Percentiles rank a stretch among this genome's conserved stretches.
Conservation (phyloP, 2,888 invertebrate genomes). For the Marasmarcha lunaedactyla region DNA sequence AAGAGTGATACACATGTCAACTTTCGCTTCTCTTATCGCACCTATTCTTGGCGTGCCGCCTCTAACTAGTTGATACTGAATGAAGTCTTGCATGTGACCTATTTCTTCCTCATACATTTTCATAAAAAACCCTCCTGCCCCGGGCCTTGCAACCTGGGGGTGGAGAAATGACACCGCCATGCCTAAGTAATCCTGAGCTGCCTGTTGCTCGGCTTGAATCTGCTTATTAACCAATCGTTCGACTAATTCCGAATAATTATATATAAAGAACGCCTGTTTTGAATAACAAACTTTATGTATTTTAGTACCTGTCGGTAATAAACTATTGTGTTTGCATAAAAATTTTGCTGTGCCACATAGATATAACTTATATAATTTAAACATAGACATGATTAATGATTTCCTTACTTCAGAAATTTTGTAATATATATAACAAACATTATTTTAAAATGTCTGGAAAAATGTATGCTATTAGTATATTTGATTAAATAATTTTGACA, state of each 20-base stretch:
- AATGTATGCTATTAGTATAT: no score
- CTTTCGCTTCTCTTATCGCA: constrained; percentile 16
- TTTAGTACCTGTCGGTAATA: no score
- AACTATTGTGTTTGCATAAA: no score
- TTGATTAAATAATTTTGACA: no score
- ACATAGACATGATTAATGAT: no score
- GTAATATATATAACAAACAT: no score
- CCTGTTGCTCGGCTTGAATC: constrained; percentile 31
- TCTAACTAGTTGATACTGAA: constrained; percentile 29
- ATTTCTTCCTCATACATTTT: constrained; percentile 34
- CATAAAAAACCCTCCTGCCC: constrained; percentile 31
- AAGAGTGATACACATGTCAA: constrained; percentile 17
- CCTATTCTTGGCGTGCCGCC: constrained; percentile 23
- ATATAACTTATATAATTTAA: no score
- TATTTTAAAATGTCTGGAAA: no score
- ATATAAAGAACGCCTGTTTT: no score
- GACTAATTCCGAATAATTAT: constrained; percentile 10
- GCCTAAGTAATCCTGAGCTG: constrained; percentile 28
- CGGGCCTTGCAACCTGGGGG: constrained; percentile 21
- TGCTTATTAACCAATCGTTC: constrained; percentile 27
- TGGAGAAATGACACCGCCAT: constrained; percentile 29
- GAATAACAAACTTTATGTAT: no score
- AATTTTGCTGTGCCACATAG: no score
- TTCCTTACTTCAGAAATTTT: no score
- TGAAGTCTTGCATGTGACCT: constrained; percentile 26